Base-by-base conservation (phyloP, 2,113 vertebrate genomes). In the Tauraco erythrolophus region DNA sequence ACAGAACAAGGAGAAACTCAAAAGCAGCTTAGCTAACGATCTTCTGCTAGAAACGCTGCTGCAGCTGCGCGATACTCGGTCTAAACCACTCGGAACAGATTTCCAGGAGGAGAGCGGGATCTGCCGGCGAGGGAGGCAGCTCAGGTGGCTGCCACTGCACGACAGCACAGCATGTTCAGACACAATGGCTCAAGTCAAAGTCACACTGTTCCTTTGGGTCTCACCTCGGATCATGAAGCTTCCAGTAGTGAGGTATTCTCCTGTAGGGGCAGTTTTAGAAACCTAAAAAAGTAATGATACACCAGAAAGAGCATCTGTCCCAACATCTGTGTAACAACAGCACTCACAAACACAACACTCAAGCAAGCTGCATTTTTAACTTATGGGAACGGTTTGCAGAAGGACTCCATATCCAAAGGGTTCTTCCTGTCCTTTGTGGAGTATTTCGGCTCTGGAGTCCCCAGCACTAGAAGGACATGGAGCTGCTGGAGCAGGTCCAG, bases 221-320 rank as follows among this genome's bases (percentile, higher is more conserved):
- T 98, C 97, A 99, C 99, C 99, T 99, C 99, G 98, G 95, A 99
- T 99, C 99, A 99, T 99, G 98, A 99, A 99, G 95, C 99, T 99
- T 80, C 99, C 99, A 41, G 99, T 99, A 46, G 99, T 99, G 96
- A 99, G 98, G 87, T 99, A 99, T 79, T 99, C 99, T 98, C 99
- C 99, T 3, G 99, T 99, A 30, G 99, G 99, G 35, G 99, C 99
- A 2, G 99, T 99, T 97, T 99, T 99, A 58, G 99, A 99, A 57
- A 99, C 99, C 99, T 99, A 27, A 37, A 88, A 57, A 69, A 70
- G 43, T 43, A 46, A 77, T 0, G 3, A 72, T 0, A 19, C 10
- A 19, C 19, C 31, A 3, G 24, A 9, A 51, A 37, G 50, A n/a
- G 19, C 1, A 46, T 5, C 39, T 24, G 62, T 51, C 54, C 31